These are phyloP conservation scores for Drosophila greeni DNA, from an alignment of 2,888 invertebrate species.

Conservation along the genomic window DNA sequence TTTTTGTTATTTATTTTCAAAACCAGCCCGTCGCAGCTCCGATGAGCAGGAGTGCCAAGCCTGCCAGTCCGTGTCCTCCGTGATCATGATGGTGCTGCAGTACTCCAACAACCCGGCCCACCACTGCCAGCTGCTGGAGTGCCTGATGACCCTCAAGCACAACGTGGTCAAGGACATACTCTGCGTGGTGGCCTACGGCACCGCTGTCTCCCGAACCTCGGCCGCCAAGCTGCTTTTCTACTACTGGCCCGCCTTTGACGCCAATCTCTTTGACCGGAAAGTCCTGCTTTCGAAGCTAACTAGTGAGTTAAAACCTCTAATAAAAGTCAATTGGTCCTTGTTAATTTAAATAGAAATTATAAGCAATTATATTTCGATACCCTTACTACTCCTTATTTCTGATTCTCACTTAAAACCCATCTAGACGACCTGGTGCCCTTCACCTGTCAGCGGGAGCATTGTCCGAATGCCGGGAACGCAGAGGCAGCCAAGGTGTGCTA, in stretches of 20 bases:
- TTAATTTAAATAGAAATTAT: not conserved
- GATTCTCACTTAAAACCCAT: not conserved
- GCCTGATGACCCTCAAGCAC: slow-evolving; percentile 95
- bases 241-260: slow-evolving; percentile 99
- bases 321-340: not conserved
- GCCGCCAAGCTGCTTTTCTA: slow-evolving; percentile 98
- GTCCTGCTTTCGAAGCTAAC: slow-evolving; percentile 92
- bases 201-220: slow-evolving; percentile 93
- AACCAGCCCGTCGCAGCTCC: slow-evolving; percentile 83
- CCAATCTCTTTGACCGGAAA: slow-evolving; percentile 93
- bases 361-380: too few relatives aligned
- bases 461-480: slow-evolving; percentile 91
- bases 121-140: slow-evolving; percentile 97
- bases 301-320: slow-evolving; percentile 81
- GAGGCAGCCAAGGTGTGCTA: slow-evolving; percentile 96
- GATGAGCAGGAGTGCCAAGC: slow-evolving; percentile 89
- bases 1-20: too few relatives aligned
- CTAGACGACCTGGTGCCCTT: slow-evolving; percentile 87
- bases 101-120: slow-evolving; percentile 96
- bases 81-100: slow-evolving; percentile 98
- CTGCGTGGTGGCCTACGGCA: slow-evolving; percentile 97
- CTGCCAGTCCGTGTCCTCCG: slow-evolving; percentile 92
- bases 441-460: slow-evolving; percentile 94
- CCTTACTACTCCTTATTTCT: fast-evolving
- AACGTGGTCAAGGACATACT: slow-evolving; percentile 95